Percentiles rank a stretch among this genome's conserved stretches.
Evolutionary conservation across 1,140 invertebrate species (phyloP).

Genomic region (Papilio polyxenes): DNA sequence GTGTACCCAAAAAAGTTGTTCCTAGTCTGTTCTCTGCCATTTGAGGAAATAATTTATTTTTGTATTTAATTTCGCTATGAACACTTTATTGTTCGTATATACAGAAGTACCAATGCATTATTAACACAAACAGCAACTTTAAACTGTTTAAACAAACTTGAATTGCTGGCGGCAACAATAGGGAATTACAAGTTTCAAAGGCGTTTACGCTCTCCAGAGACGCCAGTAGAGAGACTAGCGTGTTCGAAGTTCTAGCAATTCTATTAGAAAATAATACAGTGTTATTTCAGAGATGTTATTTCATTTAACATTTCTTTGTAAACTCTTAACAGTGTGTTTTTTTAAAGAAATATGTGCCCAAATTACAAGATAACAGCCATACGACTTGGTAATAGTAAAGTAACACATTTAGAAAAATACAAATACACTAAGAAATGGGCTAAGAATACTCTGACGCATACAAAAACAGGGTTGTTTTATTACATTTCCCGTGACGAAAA

Average conservation of each 20-base stretch:
- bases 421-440: background rate
- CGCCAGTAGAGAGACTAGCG: background rate
- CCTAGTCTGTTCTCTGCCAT: background rate
- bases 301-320: background rate
- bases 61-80: background rate
- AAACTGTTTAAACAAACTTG: conserved; percentile 3
- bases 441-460: background rate
- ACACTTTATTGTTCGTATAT: background rate
- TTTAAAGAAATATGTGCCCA: no score
- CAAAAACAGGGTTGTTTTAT: background rate
- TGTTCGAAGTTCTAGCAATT: background rate
- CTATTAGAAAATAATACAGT: background rate
- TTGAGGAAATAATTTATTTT: background rate
- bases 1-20: background rate
- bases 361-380: no score
- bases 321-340: background rate
- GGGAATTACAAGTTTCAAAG: conserved; percentile 20
- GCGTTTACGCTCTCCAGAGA: background rate
- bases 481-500: background rate
- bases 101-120: conserved; percentile 8
- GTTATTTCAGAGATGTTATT: background rate
- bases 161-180: background rate
- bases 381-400: background rate
- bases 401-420: background rate
- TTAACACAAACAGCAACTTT: conserved; percentile 17